A percentile compares a stretch with the other conserved stretches of the same genome.
Conservation (phyloP, 2,797 vertebrate species). For the Mallotus villosus region DNA sequence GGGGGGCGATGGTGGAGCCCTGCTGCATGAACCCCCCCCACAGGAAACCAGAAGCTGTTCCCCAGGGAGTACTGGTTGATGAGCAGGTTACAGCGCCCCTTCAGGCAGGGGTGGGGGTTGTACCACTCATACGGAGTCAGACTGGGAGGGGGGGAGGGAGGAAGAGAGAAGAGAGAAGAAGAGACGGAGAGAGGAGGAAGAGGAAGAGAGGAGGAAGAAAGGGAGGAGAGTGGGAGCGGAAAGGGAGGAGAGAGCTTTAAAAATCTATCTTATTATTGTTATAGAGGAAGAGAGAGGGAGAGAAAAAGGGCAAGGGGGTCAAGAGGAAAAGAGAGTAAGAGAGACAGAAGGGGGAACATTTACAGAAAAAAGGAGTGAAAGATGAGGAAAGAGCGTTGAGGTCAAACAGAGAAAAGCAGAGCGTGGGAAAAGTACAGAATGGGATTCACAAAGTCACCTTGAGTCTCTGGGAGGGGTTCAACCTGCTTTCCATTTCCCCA, state of each 20-base stretch:
- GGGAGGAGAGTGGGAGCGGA: not conserved
- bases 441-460: conserved; percentile 59
- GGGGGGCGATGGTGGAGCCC: conserved; percentile 94
- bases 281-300: not conserved
- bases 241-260: not conserved
- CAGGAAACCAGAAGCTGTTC: conserved; percentile 98
- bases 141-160: conserved; percentile 62
- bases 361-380: conserved; percentile 2
- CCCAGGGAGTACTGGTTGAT: conserved; percentile 98
- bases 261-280: no score
- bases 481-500: conserved; percentile 52
- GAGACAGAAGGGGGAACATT: conserved; percentile 32
- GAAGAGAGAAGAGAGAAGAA: conserved; percentile 1
- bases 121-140: conserved; percentile 98
- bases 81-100: conserved; percentile 90
- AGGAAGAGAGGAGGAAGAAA: conserved; percentile 8
- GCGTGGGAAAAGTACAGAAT: conserved; percentile 31
- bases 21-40: conserved; percentile 99
- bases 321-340: conserved; percentile 17
- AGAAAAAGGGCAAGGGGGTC: not conserved
- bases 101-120: conserved; percentile 94
- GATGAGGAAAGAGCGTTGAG: not conserved
- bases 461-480: conserved; percentile 52
- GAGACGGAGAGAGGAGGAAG: conserved; percentile 4
- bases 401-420: no score